Percentiles rank a stretch among this genome's conserved stretches.
phyloP scores from a whole-genome alignment of 2,797 vertebrate species.

The Mus caroli region DNA sequence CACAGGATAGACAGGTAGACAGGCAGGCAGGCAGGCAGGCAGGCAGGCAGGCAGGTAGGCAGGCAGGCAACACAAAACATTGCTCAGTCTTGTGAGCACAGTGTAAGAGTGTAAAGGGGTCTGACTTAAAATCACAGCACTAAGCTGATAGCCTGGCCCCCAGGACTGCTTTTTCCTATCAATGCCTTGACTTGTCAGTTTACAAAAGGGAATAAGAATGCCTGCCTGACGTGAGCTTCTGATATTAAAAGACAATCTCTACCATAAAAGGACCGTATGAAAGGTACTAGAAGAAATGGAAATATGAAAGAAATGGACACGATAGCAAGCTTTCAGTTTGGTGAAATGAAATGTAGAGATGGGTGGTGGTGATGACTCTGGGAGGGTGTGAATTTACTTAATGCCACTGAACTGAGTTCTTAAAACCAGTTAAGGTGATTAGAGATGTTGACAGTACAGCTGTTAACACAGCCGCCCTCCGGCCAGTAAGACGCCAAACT shows the following conservation, averaged over 20 bases:
- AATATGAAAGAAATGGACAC: neutral
- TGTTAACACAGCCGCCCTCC: neutral
- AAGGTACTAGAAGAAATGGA: neutral
- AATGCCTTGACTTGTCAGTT: neutral
- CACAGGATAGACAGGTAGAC: neutral
- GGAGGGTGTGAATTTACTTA: neutral
- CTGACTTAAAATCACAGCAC: neutral
- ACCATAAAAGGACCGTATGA: neutral
- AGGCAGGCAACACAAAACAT: neutral
- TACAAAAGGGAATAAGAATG: conserved; percentile 26
- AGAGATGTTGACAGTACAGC: neutral
- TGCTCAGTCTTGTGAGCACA: neutral
- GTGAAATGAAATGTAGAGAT: neutral
- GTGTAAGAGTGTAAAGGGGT: neutral
- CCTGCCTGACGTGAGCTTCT: neutral
- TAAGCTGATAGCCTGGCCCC: neutral
- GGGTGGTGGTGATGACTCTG: rapidly evolving
- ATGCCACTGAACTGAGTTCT: neutral
- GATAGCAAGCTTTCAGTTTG: neutral
- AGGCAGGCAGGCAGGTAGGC: neutral
- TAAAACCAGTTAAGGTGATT: neutral
- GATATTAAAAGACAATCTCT: conserved; percentile 40
- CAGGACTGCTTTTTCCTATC: neutral
- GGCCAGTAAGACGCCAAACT: neutral
- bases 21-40: neutral